Evolutionary conservation across 2,888 invertebrate species (phyloP).

Genomic region (Galerucella calmariensis): DNA sequence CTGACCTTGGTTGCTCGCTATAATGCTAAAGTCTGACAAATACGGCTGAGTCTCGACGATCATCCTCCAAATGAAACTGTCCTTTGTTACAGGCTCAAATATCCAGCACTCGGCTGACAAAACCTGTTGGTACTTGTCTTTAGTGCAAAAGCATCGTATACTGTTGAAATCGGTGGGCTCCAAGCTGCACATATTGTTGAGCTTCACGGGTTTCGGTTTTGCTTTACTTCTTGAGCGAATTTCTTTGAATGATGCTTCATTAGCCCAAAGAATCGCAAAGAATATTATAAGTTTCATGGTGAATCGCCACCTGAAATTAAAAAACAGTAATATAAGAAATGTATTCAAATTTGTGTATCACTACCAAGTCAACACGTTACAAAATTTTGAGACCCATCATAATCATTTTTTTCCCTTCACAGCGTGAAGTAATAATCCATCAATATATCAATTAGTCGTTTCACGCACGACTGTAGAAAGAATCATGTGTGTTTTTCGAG

Average conservation of each 20-base stretch:
- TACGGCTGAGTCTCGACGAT: constrained; percentile 77
- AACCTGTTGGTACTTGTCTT: constrained; percentile 68
- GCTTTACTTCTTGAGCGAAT: constrained; percentile 38
- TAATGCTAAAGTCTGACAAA: constrained; percentile 77
- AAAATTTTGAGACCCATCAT: no score
- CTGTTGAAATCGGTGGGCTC: constrained; percentile 39
- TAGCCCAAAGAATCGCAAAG: constrained; percentile 37
- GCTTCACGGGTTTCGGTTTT: constrained; percentile 31
- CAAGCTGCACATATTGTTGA: constrained; percentile 38
- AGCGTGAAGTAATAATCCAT: no score
- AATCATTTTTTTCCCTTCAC: no score
- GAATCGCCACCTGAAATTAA: constrained; percentile 31
- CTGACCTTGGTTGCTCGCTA: constrained; percentile 76
- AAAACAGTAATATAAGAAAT: constrained; percentile 16
- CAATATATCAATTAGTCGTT: no score
- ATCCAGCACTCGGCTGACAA: constrained; percentile 84
- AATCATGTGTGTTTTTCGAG: no score
- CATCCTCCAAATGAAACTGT: constrained; percentile 79
- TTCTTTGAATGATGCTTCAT: constrained; percentile 39
- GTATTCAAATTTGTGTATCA: no score
- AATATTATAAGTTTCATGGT: constrained; percentile 38
- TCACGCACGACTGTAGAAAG: no score
- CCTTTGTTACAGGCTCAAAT: constrained; percentile 73
- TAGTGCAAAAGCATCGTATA: constrained; percentile 75
- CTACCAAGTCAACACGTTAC: no score